Evolutionary conservation across 2,113 vertebrate species (phyloP).

Genomic region (Neofelis nebulosa): DNA sequence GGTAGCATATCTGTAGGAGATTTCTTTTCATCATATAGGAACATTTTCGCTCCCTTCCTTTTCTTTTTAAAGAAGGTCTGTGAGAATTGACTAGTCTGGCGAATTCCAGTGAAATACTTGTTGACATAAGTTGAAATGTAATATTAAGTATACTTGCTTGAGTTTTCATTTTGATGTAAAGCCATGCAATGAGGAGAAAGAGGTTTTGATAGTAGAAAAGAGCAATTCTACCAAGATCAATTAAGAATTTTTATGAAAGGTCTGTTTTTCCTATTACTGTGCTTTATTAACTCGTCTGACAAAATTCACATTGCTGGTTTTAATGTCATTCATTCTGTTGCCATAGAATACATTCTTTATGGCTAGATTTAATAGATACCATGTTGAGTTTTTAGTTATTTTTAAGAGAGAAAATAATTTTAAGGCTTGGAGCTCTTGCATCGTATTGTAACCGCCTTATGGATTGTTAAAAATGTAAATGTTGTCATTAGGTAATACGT

Average conservation of each 20-base stretch:
- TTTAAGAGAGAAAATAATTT: conserved; percentile 53
- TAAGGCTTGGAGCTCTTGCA: not conserved
- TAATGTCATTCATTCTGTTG: conserved; percentile 73
- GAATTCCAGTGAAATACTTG: conserved; percentile 29
- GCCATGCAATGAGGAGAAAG: conserved; percentile 41
- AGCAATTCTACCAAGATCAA: conserved; percentile 50
- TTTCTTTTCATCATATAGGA: not conserved
- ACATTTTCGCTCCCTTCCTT: not conserved
- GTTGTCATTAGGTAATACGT: not conserved
- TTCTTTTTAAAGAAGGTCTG: conserved; percentile 47
- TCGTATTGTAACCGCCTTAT: not conserved
- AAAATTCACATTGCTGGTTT: conserved; percentile 68
- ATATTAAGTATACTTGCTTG: conserved; percentile 62
- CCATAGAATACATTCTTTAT: conserved; percentile 48
- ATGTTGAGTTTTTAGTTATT: conserved; percentile 34
- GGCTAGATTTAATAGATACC: conserved; percentile 25
- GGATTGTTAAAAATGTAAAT: conserved; percentile 53
- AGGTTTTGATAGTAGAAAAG: conserved; percentile 58
- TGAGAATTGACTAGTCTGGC: not conserved
- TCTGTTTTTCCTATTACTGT: conserved; percentile 61
- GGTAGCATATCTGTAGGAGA: not conserved
- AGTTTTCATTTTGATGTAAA: conserved; percentile 72
- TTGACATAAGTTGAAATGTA: conserved; percentile 58
- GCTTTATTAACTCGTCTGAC: conserved; percentile 70
- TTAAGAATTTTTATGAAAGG: conserved; percentile 75